A percentile compares a stretch with the other conserved stretches of the same genome.
phyloP scores from a whole-genome alignment of 2,113 vertebrate species.

The Puma concolor region DNA sequence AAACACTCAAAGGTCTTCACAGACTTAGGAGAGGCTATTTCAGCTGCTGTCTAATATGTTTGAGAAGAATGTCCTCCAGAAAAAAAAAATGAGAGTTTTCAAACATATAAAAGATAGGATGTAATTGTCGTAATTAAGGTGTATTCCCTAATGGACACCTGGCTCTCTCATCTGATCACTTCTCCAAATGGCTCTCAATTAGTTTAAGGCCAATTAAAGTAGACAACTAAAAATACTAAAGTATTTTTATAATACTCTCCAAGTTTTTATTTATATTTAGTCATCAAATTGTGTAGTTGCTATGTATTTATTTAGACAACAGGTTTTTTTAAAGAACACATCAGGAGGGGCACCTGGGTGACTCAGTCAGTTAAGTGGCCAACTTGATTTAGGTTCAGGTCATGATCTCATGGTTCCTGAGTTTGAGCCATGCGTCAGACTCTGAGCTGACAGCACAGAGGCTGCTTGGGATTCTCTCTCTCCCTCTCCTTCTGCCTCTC shows the following conservation, averaged over 20 bases:
- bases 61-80: background rate
- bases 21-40: background rate
- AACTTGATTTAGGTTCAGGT: too few relatives aligned
- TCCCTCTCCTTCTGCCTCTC: too few relatives aligned
- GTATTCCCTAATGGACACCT: background rate
- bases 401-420: too few relatives aligned
- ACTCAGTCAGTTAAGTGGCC: too few relatives aligned
- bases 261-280: background rate
- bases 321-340: background rate
- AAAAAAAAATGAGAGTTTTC: background rate
- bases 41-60: background rate
- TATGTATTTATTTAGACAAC: background rate
- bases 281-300: background rate
- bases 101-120: background rate
- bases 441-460: too few relatives aligned
- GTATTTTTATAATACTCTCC: background rate
- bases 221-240: background rate
- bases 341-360: background rate
- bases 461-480: too few relatives aligned
- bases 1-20: background rate
- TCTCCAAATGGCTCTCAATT: background rate
- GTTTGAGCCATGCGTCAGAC: too few relatives aligned
- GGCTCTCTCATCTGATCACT: background rate
- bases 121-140: background rate
- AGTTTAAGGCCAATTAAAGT: background rate